These are phyloP conservation scores for Nannoperca obscura DNA, from an alignment of 2,797 vertebrate species.

Conservation along the genomic window DNA sequence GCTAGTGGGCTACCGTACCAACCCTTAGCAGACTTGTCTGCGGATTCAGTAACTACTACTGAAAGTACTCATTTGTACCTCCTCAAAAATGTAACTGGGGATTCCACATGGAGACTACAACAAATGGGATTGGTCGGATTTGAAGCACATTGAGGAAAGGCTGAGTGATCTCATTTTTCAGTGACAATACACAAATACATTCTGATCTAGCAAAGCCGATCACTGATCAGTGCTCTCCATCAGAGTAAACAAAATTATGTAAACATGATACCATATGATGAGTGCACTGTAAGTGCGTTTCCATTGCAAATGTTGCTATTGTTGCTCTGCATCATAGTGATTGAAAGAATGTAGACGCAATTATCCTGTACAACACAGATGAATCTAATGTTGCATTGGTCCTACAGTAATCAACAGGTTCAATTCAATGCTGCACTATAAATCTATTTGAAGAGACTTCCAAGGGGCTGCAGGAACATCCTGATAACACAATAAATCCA, in stretches of 20 bases:
- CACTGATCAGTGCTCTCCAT: background rate
- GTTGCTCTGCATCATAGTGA: background rate
- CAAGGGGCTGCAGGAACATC: background rate
- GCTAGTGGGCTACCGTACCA: background rate
- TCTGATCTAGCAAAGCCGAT: background rate
- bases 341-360: background rate
- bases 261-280: background rate
- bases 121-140: background rate
- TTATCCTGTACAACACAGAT: background rate
- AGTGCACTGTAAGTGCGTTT: background rate
- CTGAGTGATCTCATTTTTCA: background rate
- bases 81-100: background rate
- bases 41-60: background rate
- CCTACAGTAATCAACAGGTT: background rate
- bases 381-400: background rate
- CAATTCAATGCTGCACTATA: background rate
- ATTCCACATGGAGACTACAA: background rate
- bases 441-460: background rate
- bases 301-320: background rate
- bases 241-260: background rate
- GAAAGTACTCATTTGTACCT: background rate
- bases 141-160: background rate
- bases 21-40: background rate
- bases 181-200: background rate
- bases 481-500: background rate